Evolutionary conservation across 2,113 vertebrate species (phyloP).

Genomic region (Ptyas mucosa): DNA sequence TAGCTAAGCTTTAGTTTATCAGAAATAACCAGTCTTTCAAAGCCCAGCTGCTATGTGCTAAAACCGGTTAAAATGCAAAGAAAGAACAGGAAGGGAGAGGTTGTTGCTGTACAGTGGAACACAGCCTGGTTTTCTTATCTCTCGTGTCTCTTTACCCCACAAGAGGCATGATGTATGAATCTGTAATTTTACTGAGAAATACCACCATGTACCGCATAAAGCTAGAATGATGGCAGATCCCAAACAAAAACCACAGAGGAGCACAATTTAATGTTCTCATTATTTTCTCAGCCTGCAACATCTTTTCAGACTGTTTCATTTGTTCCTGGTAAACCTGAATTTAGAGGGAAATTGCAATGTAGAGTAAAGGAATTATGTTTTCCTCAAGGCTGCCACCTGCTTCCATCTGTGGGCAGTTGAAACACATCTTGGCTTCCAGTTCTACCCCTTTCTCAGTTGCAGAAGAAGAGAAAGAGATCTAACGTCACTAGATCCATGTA

Average conservation of each 20-base stretch:
- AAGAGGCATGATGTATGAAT: slow-evolving; percentile 10
- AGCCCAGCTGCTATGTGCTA: slow-evolving; percentile 40
- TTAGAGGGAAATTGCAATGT: background rate
- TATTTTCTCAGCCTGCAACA: slow-evolving; percentile 11
- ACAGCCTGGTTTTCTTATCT: slow-evolving; percentile 36
- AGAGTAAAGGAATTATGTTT: background rate
- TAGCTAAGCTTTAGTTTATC: slow-evolving; percentile 62
- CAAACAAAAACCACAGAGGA: slow-evolving; percentile 11
- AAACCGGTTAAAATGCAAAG: slow-evolving; percentile 38
- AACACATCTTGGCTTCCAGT: background rate
- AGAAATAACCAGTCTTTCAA: slow-evolving; percentile 45
- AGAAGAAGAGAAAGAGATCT: background rate
- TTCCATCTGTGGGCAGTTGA: background rate
- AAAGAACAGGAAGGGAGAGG: slow-evolving; percentile 42
- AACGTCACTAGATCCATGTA: background rate
- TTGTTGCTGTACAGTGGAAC: slow-evolving; percentile 38
- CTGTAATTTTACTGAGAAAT: slow-evolving; percentile 22
- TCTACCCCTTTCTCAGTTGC: background rate
- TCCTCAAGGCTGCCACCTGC: accelerated
- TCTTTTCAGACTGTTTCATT: background rate
- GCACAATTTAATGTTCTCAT: slow-evolving; percentile 22
- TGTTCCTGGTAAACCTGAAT: background rate
- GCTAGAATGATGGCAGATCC: slow-evolving; percentile 24
- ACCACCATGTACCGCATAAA: background rate
- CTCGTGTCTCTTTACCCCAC: slow-evolving; percentile 36